Percentiles rank a stretch among this genome's conserved stretches.
Conservation (phyloP, 2,797 vertebrate species). For the Hoplostethus mediterraneus region DNA sequence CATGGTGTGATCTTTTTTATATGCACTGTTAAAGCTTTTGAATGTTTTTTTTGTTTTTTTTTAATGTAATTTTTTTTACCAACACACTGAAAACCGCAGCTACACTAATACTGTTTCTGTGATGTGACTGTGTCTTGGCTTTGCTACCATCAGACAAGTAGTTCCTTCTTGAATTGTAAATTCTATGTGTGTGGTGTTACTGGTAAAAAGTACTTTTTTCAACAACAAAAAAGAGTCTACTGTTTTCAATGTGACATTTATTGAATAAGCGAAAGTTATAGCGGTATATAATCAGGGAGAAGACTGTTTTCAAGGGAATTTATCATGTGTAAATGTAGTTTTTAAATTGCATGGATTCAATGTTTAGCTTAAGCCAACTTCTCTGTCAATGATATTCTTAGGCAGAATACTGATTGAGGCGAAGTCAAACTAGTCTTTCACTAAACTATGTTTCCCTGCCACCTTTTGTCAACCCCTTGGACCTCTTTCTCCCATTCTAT, state of each 20-base stretch:
- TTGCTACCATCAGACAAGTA: neutral
- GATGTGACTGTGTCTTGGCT: neutral
- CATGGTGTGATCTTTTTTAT: neutral
- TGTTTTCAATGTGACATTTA: too few relatives aligned
- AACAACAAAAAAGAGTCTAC: neutral
- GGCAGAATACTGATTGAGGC: slow-evolving; percentile 67
- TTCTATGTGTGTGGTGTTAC: slow-evolving; percentile 2
- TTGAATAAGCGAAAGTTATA: neutral
- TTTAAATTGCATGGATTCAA: slow-evolving; percentile 7
- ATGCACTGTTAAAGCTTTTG: neutral
- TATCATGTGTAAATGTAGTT: neutral
- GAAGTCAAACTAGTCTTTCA: slow-evolving; percentile 61
- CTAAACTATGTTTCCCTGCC: slow-evolving; percentile 44
- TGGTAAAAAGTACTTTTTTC: too few relatives aligned
- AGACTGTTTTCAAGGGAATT: neutral
- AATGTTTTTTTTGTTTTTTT: neutral
- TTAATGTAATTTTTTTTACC: slow-evolving; percentile 9
- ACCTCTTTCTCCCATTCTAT: slow-evolving; percentile 45
- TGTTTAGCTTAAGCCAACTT: slow-evolving; percentile 12
- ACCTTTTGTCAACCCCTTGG: slow-evolving; percentile 58
- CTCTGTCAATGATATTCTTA: slow-evolving; percentile 41
- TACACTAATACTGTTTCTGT: neutral
- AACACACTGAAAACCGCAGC: slow-evolving; percentile 37
- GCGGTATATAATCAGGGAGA: too few relatives aligned
- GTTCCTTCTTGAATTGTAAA: neutral